Conservation (phyloP, 1,140 invertebrate genomes). For the Caenorhabditis latens region DNA sequence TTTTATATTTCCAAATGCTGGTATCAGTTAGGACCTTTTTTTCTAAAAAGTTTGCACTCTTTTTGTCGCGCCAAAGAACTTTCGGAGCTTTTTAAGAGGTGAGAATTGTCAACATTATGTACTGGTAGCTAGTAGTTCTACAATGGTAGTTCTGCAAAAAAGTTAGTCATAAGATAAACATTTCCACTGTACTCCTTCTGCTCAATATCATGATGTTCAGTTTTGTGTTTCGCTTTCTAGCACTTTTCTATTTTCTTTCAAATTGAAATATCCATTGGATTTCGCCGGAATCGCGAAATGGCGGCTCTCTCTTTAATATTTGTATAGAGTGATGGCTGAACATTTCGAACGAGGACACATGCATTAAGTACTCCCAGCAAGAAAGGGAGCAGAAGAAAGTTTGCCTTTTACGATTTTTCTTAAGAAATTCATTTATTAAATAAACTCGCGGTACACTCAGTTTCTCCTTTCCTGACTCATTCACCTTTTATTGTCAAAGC, state of each 20-base stretch:
- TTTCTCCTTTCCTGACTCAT: not conserved
- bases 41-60: not conserved
- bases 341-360: conserved; percentile 47
- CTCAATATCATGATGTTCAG: not conserved
- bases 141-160: conserved; percentile 3
- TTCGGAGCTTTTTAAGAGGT: not conserved
- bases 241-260: not conserved
- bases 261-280: conserved; percentile 20
- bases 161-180: conserved; percentile 20
- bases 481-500: not conserved
- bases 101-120: not conserved
- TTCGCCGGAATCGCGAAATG: conserved; percentile 5
- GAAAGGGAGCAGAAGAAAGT: conserved; percentile 11
- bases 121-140: not conserved
- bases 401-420: conserved; percentile 43
- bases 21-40: no score
- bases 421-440: conserved; percentile 14
- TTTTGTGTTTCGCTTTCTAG: not conserved
- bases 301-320: conserved; percentile 3
- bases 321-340: conserved; percentile 45
- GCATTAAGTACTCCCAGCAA: conserved; percentile 26
- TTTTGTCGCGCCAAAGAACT: not conserved
- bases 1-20: no score
- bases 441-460: conserved; percentile 7
- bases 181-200: not conserved